These are phyloP conservation scores for Hemitrygon akajei DNA, from an alignment of 2,797 vertebrate genomes.

Conservation along the genomic window DNA sequence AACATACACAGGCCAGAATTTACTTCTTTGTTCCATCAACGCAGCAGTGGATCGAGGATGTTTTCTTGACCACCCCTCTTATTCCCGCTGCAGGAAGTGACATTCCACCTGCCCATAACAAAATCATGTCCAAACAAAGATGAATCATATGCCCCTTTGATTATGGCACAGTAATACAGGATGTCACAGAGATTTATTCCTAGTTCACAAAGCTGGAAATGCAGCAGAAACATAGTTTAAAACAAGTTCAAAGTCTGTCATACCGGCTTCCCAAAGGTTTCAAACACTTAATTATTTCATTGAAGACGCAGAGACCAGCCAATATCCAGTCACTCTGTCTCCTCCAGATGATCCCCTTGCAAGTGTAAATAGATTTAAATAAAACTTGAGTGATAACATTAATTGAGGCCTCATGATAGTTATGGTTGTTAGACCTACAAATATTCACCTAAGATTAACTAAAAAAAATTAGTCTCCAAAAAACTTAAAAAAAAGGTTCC, in stretches of 20 bases:
- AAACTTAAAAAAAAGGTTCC: neutral
- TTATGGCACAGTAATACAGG: neutral
- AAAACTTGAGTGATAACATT: neutral
- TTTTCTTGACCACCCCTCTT: neutral
- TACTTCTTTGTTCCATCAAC: neutral
- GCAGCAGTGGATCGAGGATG: no score
- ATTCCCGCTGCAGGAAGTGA: neutral
- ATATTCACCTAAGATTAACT: neutral
- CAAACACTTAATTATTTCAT: neutral
- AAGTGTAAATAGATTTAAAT: neutral
- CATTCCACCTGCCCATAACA: neutral
- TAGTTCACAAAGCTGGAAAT: neutral
- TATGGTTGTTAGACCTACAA: neutral
- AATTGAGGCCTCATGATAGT: neutral
- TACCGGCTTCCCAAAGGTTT: neutral
- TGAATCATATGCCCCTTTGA: neutral
- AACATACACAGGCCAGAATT: neutral
- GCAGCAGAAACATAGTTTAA: neutral
- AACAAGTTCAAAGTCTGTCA: neutral
- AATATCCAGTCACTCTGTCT: neutral
- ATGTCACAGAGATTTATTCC: neutral
- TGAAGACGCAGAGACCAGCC: neutral
- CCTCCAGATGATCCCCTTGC: neutral
- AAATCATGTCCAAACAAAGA: neutral
- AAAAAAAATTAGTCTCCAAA: no score